Percentiles rank a stretch among this genome's conserved stretches.
Conservation (phyloP, 2,797 vertebrate genomes). For the Dendrocincla fuliginosa region DNA sequence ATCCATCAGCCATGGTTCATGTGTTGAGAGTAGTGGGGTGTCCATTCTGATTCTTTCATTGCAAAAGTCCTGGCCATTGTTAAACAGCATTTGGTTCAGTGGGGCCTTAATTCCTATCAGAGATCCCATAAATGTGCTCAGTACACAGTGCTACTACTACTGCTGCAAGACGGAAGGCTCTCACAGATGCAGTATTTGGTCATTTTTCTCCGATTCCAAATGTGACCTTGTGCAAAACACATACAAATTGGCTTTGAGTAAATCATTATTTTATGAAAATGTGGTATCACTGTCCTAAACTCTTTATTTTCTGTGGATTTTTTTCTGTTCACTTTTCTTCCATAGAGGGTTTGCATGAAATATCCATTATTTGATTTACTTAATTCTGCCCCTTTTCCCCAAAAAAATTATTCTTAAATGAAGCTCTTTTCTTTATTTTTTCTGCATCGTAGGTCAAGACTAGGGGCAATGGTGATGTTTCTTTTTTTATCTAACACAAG, state of each 20-base stretch:
- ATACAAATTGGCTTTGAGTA: background rate
- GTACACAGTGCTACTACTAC: background rate
- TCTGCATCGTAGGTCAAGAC: background rate
- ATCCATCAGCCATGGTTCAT: rapidly evolving
- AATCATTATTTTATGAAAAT: background rate
- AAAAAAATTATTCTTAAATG: background rate
- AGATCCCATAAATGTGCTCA: background rate
- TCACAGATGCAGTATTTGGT: background rate
- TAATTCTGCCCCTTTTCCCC: background rate
- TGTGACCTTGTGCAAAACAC: background rate
- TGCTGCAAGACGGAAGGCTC: background rate
- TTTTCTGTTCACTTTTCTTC: background rate
- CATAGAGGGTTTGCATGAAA: background rate
- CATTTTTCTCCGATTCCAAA: background rate
- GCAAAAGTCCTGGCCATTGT: background rate
- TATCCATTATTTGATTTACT: background rate
- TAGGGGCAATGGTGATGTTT: background rate
- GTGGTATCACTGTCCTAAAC: background rate
- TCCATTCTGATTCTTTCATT: background rate
- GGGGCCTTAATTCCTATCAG: background rate
- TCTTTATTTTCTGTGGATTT: background rate
- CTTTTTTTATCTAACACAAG: background rate
- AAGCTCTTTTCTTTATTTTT: background rate
- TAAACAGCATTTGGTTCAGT: background rate
- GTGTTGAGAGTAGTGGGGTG: background rate